These are phyloP conservation scores for Melanotaenia trifasciata DNA, from an alignment of 2,797 vertebrate species.

Conservation along the genomic window DNA sequence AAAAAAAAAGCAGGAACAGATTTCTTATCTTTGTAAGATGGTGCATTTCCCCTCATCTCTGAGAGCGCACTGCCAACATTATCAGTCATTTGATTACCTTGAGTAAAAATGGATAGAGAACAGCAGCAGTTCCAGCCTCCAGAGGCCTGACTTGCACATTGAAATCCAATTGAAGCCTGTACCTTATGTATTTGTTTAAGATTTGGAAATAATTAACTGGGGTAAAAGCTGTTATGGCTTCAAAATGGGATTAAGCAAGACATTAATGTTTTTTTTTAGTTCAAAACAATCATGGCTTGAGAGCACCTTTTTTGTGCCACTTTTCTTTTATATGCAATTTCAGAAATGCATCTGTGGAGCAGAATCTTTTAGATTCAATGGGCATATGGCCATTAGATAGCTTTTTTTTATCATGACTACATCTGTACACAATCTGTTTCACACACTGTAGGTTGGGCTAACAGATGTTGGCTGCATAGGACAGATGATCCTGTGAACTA, in stretches of 20 bases:
- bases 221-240: conserved; percentile 82
- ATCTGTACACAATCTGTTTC: conserved; percentile 33
- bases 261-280: conserved; percentile 67
- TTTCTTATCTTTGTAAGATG: conserved; percentile 87
- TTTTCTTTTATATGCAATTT: conserved; percentile 69
- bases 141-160: conserved; percentile 82
- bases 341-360: conserved; percentile 52
- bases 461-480: conserved; percentile 81
- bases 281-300: conserved; percentile 60
- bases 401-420: conserved; percentile 36
- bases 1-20: conserved; percentile 83
- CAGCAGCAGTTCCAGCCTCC: conserved; percentile 76
- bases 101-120: conserved; percentile 82
- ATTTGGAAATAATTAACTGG: conserved; percentile 87
- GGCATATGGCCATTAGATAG: conserved; percentile 58
- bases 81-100: conserved; percentile 86
- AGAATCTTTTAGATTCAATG: conserved; percentile 55
- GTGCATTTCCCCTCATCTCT: conserved; percentile 81
- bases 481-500: conserved; percentile 79
- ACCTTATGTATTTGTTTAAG: conserved; percentile 85
- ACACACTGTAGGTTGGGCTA: conserved; percentile 43
- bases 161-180: conserved; percentile 84
- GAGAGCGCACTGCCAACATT: conserved; percentile 79
- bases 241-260: conserved; percentile 77
- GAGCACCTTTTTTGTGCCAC: conserved; percentile 67